Conservation (phyloP, 2,888 invertebrate species). For the Plebejus argus region DNA sequence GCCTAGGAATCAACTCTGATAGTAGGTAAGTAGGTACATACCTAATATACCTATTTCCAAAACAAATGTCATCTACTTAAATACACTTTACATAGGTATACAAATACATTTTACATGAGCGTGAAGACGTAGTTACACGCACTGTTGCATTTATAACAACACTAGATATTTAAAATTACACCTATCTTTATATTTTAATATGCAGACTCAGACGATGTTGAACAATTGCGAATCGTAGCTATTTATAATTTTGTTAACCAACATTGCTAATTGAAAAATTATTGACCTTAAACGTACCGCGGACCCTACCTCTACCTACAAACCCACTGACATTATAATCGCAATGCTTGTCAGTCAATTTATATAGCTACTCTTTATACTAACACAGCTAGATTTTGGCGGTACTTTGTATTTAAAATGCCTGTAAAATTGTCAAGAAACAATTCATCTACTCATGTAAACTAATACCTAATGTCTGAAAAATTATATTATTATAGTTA, state of each 20-base stretch:
- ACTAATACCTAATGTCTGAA: too few relatives aligned
- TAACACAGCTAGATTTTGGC: neutral
- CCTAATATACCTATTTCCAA: too few relatives aligned
- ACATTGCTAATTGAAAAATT: constrained; percentile 42
- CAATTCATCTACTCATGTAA: neutral
- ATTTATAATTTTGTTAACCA: constrained; percentile 36
- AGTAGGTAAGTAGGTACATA: too few relatives aligned
- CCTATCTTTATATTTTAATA: neutral
- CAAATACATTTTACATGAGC: too few relatives aligned
- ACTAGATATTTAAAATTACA: too few relatives aligned
- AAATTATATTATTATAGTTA: too few relatives aligned
- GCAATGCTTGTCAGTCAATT: constrained; percentile 17
- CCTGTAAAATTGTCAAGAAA: too few relatives aligned
- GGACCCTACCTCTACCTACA: constrained; percentile 43
- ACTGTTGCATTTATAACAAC: too few relatives aligned
- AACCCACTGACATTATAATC: constrained; percentile 40
- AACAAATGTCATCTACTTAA: too few relatives aligned
- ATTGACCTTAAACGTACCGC: constrained; percentile 43
- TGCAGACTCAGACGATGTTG: neutral
- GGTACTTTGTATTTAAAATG: neutral
- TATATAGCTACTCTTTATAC: neutral
- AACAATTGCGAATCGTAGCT: neutral
- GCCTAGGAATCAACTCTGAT: too few relatives aligned
- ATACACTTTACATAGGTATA: too few relatives aligned
- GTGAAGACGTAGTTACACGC: too few relatives aligned